A percentile compares a stretch with the other conserved stretches of the same genome.
Evolutionary conservation across 2,888 invertebrate genomes (phyloP).

Genomic region (Oxytorus armatus): DNA sequence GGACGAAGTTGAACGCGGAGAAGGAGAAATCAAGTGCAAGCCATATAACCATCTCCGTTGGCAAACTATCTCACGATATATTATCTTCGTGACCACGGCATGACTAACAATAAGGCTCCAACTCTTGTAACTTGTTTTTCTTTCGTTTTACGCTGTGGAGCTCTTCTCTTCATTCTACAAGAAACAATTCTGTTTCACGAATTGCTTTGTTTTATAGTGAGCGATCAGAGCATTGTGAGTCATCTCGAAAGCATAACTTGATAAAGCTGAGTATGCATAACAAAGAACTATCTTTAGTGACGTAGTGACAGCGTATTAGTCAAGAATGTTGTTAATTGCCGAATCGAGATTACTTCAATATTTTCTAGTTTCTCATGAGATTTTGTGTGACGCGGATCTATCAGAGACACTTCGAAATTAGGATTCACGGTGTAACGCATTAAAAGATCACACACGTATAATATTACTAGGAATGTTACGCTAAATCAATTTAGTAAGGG

Average conservation of each 20-base stretch:
- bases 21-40: slow-evolving; percentile 68
- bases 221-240: neutral
- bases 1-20: slow-evolving; percentile 72
- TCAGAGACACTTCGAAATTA: no score
- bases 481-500: no score
- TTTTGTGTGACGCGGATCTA: no score
- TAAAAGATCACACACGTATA: no score
- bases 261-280: neutral
- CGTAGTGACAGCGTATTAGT: neutral
- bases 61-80: slow-evolving; percentile 76
- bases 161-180: slow-evolving; percentile 1
- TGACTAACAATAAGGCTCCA: slow-evolving; percentile 69
- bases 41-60: slow-evolving; percentile 68
- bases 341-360: no score
- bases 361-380: no score
- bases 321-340: no score
- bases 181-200: slow-evolving; percentile 19
- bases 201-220: neutral
- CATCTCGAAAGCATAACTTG: neutral
- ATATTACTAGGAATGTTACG: no score
- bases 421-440: no score
- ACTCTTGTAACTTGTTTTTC: slow-evolving; percentile 39
- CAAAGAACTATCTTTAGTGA: neutral
- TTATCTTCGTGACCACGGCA: slow-evolving; percentile 73
- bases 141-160: slow-evolving; percentile 41